Conservation (phyloP, 2,888 invertebrate species). For the Rhagonycha lutea region DNA sequence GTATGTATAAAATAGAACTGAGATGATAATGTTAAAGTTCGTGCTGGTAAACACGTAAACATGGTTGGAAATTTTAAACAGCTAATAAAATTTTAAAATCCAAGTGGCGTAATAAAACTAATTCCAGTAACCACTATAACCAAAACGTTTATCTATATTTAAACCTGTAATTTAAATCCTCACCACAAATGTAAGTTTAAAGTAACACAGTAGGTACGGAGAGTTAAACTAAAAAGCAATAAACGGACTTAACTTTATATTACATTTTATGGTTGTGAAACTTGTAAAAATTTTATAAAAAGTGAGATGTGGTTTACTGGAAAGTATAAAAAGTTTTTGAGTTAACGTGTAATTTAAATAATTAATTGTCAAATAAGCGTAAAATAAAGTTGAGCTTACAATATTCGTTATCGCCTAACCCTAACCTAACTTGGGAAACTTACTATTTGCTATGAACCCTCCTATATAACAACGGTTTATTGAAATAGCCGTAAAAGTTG, state of each 20-base stretch:
- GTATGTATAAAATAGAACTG: background rate
- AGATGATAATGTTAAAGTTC: background rate
- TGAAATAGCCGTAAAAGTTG: slow-evolving; percentile 16
- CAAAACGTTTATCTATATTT: slow-evolving; percentile 1
- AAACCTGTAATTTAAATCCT: background rate
- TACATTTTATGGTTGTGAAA: background rate
- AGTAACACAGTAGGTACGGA: background rate
- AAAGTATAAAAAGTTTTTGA: background rate
- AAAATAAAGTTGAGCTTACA: slow-evolving; percentile 1
- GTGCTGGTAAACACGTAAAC: background rate
- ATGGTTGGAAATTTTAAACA: background rate
- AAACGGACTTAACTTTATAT: background rate
- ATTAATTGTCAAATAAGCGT: background rate
- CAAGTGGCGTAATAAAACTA: background rate
- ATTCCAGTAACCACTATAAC: background rate
- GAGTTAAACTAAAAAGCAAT: background rate
- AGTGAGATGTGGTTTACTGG: background rate
- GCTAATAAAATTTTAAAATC: background rate
- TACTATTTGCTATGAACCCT: slow-evolving; percentile 8
- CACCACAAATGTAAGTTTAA: background rate
- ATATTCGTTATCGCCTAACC: slow-evolving; percentile 17
- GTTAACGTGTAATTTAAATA: background rate
- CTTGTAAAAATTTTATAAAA: background rate
- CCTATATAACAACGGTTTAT: slow-evolving; percentile 17
- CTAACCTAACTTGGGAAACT: background rate